These are phyloP conservation scores for Halictus rubicundus DNA, from an alignment of 1,140 invertebrate species.

Conservation along the genomic window DNA sequence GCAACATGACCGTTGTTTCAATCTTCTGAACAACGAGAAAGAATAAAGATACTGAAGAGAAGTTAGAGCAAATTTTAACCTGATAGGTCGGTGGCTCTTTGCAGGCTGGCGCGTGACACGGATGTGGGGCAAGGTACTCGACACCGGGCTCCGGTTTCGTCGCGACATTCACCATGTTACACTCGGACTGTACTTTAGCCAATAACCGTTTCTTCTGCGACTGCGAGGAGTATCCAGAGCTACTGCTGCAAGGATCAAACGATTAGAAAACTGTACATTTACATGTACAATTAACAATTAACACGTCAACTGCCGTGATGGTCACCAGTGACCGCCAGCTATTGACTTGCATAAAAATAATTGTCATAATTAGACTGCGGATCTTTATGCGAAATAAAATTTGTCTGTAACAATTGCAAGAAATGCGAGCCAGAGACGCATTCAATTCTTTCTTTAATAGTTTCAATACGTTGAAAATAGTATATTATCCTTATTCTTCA, in stretches of 20 bases:
- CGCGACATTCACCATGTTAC: conserved; percentile 81
- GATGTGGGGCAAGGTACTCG: conserved; percentile 78
- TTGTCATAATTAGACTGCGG: too few species aligned
- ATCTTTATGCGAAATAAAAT: too few species aligned
- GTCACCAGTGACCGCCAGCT: too few species aligned
- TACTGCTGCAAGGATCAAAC: conserved; percentile 55
- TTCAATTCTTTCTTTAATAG: too few species aligned
- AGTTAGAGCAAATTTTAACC: conserved; percentile 60
- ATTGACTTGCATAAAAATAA: too few species aligned
- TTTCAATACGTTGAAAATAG: too few species aligned
- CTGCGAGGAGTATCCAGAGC: conserved; percentile 82
- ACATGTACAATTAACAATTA: neutral
- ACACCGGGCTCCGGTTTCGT: conserved; percentile 79
- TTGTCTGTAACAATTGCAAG: too few species aligned
- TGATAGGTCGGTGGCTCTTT: conserved; percentile 81
- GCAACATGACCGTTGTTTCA: neutral
- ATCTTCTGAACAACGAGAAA: neutral
- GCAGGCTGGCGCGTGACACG: conserved; percentile 79
- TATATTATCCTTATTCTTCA: too few species aligned
- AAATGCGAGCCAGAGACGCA: too few species aligned
- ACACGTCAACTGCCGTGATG: too few species aligned
- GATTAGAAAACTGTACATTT: neutral
- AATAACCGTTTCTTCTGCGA: conserved; percentile 94
- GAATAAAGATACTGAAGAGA: neutral
- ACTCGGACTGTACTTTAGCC: conserved; percentile 93